A percentile compares a stretch with the other conserved stretches of the same genome.
Conservation (phyloP, 2,113 vertebrate genomes). For the Epinephelus fuscoguttatus region DNA sequence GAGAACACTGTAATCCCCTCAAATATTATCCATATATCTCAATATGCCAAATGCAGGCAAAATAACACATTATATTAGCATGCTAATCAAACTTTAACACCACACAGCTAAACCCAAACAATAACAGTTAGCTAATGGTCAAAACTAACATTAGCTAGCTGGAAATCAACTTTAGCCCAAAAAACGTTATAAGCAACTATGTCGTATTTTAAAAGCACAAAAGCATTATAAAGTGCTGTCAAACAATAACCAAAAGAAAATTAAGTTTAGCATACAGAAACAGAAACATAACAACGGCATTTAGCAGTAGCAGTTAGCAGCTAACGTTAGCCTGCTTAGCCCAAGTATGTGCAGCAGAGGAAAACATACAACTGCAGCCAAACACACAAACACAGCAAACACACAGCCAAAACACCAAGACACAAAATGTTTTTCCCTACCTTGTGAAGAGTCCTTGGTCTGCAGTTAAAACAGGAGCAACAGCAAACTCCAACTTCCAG, state of each 20-base stretch:
- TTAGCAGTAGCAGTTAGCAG: slow-evolving; percentile 3
- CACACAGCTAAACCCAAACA: neutral
- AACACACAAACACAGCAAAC: slow-evolving; percentile 14
- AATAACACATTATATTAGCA: neutral
- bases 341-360: neutral
- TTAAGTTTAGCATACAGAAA: neutral
- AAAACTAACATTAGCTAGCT: neutral
- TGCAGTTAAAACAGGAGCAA: neutral
- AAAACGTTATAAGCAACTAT: too few relatives aligned
- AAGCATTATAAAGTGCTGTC: neutral
- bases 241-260: neutral
- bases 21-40: neutral
- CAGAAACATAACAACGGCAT: neutral
- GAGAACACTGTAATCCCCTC: neutral
- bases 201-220: too few relatives aligned
- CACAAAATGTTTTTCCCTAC: slow-evolving; percentile 2
- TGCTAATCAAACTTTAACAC: neutral
- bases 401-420: neutral
- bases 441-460: neutral
- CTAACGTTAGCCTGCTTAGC: neutral
- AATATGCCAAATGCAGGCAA: neutral
- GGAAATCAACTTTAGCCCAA: neutral
- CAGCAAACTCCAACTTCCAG: neutral
- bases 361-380: neutral
- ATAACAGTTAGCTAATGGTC: neutral